Conservation (phyloP, 2,113 vertebrate genomes). For the Oreamnos americanus region DNA sequence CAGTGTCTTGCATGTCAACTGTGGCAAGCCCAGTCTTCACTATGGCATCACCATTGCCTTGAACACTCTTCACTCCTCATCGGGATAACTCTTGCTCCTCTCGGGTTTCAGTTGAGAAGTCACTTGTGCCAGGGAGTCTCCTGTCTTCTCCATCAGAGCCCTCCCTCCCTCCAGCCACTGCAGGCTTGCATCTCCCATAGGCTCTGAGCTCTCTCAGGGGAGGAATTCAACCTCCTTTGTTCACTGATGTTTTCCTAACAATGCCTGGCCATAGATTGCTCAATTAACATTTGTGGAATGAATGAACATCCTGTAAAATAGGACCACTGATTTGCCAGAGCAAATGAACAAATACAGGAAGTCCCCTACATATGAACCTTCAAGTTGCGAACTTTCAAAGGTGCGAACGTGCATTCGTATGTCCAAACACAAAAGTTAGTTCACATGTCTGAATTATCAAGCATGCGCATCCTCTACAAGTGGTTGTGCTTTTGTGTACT, state of each 20-base stretch:
- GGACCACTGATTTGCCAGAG: not conserved
- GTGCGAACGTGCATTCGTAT: not conserved
- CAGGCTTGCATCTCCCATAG: not conserved
- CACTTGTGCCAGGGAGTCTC: not conserved
- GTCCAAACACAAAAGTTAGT: not conserved
- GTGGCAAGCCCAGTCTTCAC: not conserved
- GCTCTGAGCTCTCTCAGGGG: not conserved
- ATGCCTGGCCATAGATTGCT: not conserved
- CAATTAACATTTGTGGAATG: not conserved
- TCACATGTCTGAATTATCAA: not conserved
- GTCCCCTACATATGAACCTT: not conserved
- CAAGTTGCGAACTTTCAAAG: not conserved
- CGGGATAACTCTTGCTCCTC: not conserved
- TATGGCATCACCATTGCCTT: accelerated
- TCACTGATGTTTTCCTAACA: not conserved
- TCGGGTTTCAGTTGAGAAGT: not conserved
- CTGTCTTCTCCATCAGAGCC: not conserved
- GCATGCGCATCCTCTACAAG: not conserved
- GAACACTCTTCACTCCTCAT: too few relatives aligned
- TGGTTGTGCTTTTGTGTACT: not conserved
- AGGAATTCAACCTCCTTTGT: not conserved
- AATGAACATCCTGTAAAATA: not conserved
- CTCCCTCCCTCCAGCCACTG: not conserved
- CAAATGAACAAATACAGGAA: not conserved
- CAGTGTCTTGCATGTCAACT: not conserved